Evolutionary conservation across 2,888 invertebrate species (phyloP), one percentile per base, ranked within the genome.

Genomic region (Heliconius charithonia): DNA sequence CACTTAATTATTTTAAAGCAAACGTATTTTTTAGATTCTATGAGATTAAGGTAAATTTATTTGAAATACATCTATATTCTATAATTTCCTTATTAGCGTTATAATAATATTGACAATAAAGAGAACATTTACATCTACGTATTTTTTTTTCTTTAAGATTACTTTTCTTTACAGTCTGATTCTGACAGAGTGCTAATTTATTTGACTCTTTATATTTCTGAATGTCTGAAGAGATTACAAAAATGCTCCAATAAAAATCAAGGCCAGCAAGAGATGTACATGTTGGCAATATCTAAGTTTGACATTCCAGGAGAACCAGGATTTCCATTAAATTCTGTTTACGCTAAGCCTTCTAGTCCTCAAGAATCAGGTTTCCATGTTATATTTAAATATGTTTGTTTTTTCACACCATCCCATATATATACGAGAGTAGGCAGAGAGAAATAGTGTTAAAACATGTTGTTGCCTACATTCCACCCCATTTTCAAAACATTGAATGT

Each of bases 1-100:
- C 99, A 76, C 95, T 99, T 59, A 98, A 97, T 88, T 99, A 97
- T 92, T 99, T 99, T 93, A 99, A 99, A 95, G 99, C 99, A 1
- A 99, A 99, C 95, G 99, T 99, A 0, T 99, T 99, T 94, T 99
- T 99, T 91, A 97, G 99, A 84, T 99, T 99, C 59, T 99, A 99
- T 92, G 99, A 99, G 95, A 99, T 99, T 81, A 99, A 99, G 96
- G 98, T 98, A 93, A 85, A 7, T 76, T 29, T 56, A 45, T 45
- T 27, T 22, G 29, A 10, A 67, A 66, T 37, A n/a, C 59, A n/a
- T 62, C 22, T 12, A 25, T n/a, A 62, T 62, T 25, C 0, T 12
- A 25, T 4, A 25, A 25, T 62, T 27, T 62, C 3, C 22, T 59
- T 12, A n/a, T 63, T 16, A 13, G 13, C 3, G 29, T 65, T 16